phyloP scores from a whole-genome alignment of 2,797 vertebrate species.

The Anguilla obscura region DNA sequence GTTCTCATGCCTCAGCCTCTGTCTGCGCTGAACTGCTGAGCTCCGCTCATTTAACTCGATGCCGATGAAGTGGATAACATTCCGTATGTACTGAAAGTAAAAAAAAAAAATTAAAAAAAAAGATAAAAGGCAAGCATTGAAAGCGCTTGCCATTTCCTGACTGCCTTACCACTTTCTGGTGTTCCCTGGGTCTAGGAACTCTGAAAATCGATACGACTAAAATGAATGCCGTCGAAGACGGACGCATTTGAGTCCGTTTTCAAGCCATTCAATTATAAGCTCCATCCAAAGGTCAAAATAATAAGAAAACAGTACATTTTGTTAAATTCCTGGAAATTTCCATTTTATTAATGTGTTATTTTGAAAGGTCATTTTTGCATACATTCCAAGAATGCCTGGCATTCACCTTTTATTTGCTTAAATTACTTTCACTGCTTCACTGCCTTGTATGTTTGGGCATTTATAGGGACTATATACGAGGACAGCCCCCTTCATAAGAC shows the following conservation, averaged over 20 bases:
- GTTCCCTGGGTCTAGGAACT: not conserved
- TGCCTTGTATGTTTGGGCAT: not conserved
- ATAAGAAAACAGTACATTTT: not conserved
- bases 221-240: not conserved
- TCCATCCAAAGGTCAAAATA: not conserved
- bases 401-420: not conserved
- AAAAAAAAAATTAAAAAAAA: too few relatives aligned
- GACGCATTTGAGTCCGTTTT: not conserved
- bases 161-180: not conserved
- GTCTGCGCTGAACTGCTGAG: too few relatives aligned
- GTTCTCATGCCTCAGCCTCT: too few relatives aligned
- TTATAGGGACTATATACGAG: not conserved
- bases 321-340: not conserved
- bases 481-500: not conserved
- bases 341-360: not conserved
- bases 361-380: not conserved
- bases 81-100: too few relatives aligned
- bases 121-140: too few relatives aligned
- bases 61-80: too few relatives aligned
- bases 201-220: not conserved
- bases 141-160: too few relatives aligned
- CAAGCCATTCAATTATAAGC: not conserved
- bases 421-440: not conserved
- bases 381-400: not conserved
- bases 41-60: too few relatives aligned